Evolutionary conservation across 2,797 vertebrate species (phyloP), one percentile per base, ranked within the genome.

Genomic region (Micropoecilia bifurca): DNA sequence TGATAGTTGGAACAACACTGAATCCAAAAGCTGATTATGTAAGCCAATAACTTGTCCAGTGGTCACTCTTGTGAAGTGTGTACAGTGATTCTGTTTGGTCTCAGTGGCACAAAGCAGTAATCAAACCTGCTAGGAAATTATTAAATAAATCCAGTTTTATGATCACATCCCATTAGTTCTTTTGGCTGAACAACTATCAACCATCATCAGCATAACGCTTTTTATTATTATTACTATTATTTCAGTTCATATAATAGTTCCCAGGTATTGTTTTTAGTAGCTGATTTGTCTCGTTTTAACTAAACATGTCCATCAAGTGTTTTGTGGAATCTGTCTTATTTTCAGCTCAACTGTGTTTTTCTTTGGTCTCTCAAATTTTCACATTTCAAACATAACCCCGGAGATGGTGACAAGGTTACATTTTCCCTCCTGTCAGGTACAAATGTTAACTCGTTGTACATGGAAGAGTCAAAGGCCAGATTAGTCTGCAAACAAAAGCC

Each of bases 401-500:
- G 6, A 3, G n/a, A 22, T 16, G 45, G 45, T 13, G 73, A 63
- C 20, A 25, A 33, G 46, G 66, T 80, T 77, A 57, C 76, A 72
- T 77, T 78, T 13, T 46, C 12, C 81, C 8, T 59, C 81, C 18
- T 61, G 75, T 73, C 78, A 76, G 50, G 59, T 69, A 20, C 79
- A 30, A 77, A 53, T 57, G 78, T 76, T 78, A 84, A 77, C 74
- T 75, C 66, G 73, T 74, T 73, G 53, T 78, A 77, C 80, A 76
- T 25, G 59, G 25, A 55, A 50, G 47, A 83, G 43, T 85, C 84
- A 83, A 68, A 79, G 71, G 73, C 75, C 76, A 47, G 69, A 87
- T 69, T 48, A 63, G 80, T 76, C 76, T 79, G 76, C 89, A 86
- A 85, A 90, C 81, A 84, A 83, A 59, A 80, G 79, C 86, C 83